Evolutionary conservation across 2,888 invertebrate species (phyloP).

Genomic region (Melanostoma mellinum): DNA sequence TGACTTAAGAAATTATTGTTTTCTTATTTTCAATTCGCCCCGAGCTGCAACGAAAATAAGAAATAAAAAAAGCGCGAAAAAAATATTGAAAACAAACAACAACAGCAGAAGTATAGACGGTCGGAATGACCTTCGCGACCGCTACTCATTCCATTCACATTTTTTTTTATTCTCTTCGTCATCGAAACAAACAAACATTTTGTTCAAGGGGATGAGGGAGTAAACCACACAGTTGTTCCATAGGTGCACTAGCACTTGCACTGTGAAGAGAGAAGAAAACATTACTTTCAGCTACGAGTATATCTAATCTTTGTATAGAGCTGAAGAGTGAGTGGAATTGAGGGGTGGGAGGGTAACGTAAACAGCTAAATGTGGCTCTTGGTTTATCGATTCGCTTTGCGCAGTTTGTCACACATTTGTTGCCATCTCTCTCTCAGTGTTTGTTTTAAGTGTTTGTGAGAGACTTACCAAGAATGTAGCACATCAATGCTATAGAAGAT

Average conservation of each 20-base stretch:
- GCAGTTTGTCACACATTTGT: conserved; percentile 71
- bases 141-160: conserved; percentile 56
- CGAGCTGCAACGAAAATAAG: conserved; percentile 1
- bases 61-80: conserved; percentile 37
- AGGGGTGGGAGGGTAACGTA: conserved; percentile 24
- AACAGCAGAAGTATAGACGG: conserved; percentile 20
- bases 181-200: conserved; percentile 64
- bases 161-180: conserved; percentile 10
- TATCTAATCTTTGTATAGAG: conserved; percentile 21
- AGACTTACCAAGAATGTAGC: conserved; percentile 39
- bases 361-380: conserved; percentile 60
- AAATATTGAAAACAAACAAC: conserved; percentile 43
- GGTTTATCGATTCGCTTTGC: conserved; percentile 71
- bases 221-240: neutral
- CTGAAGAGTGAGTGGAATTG: neutral
- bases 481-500: neutral
- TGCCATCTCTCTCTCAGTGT: conserved; percentile 61
- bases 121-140: conserved; percentile 71
- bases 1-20: conserved; percentile 39
- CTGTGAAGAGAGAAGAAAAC: conserved; percentile 21
- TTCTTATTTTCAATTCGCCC: conserved; percentile 1
- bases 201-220: conserved; percentile 3
- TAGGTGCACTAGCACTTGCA: conserved; percentile 25
- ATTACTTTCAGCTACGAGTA: conserved; percentile 29
- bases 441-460: conserved; percentile 66